Evolutionary conservation across 2,797 vertebrate species (phyloP).

Genomic region (Enteromius unitaeniatus): DNA sequence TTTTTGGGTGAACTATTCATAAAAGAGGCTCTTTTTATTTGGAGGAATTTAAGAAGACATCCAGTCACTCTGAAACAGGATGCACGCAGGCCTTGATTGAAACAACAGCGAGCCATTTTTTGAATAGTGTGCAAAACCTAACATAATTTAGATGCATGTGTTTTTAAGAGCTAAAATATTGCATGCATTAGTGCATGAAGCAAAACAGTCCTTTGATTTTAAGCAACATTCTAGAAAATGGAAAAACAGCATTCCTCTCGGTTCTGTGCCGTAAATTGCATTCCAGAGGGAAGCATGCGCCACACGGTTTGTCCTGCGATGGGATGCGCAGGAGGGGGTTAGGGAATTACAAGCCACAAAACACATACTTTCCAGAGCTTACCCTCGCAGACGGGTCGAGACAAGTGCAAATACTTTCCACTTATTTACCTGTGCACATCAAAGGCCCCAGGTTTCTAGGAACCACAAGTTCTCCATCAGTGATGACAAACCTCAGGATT

Average conservation of each 20-base stretch:
- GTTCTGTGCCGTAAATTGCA: conserved; percentile 36
- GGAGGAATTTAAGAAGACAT: background rate
- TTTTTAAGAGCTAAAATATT: background rate
- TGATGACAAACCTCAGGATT: conserved; percentile 57
- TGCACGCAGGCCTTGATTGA: background rate
- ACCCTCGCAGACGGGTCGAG: conserved; percentile 60
- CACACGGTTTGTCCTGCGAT: conserved; percentile 42
- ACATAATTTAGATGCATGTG: background rate
- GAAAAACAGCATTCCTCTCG: conserved; percentile 49
- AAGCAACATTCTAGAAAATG: conserved; percentile 11
- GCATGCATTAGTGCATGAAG: background rate
- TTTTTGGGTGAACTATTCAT: background rate
- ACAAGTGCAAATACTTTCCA: conserved; percentile 75
- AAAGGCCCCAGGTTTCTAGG: conserved; percentile 64
- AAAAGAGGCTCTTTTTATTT: background rate
- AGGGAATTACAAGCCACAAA: conserved; percentile 68
- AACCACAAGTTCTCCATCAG: conserved; percentile 59
- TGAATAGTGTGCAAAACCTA: background rate
- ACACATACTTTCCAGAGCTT: conserved; percentile 73
- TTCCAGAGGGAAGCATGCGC: conserved; percentile 42
- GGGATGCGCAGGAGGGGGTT: conserved; percentile 58
- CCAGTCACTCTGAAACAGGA: background rate
- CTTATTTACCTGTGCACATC: conserved; percentile 76
- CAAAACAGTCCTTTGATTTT: background rate
- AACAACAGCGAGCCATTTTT: background rate